Base-by-base conservation (phyloP, 2,888 invertebrate species). In the Pecten maximus region DNA sequence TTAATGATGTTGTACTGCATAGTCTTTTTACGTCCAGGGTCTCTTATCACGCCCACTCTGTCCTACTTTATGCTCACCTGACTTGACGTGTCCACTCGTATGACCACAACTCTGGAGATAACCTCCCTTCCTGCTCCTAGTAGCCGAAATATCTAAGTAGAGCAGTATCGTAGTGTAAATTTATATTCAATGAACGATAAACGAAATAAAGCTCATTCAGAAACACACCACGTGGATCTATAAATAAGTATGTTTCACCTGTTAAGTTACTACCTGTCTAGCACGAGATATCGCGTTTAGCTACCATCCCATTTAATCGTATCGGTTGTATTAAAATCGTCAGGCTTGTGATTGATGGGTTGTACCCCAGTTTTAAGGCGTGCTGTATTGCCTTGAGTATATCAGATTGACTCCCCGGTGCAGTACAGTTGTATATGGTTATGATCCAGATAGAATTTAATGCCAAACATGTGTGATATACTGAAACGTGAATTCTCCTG, bases 401-500 rank as follows among this genome's bases (percentile, higher is more conserved):
- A 74, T 74, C 74, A 12, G 74, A 35, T 74, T 28, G 35, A 74
- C 23, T 28, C 35, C 16, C 35, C 15, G 35, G 35, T 35, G 28
- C 74, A 74, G 74, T 6, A 35, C 35, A 74, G 74, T 35, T 74
- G 23, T 35, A 74, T 16, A 60, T 23, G 16, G 19, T 3, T 28
- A 74, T 10, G 35, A 74, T 54, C 12, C 23, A 50, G 54, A 1
- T n/a, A 74, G 74, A 35, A 8, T 35, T 74, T 74, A 74, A 35
- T 74, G 16, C 28, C 74, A 74, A 74, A 8, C 28, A 74, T 74
- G 74, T 74, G 74, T 74, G 74, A 74, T 74, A 10, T 74, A 2
- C 35, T 40, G 6, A 89, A 74, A 19, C 87, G 90, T 40, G 88
- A 87, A 2, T 88, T 92, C 16, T 88, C 74, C 16, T 74, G 74